phyloP scores from a whole-genome alignment of 2,888 invertebrate species.

The Campaea margaritaria region DNA sequence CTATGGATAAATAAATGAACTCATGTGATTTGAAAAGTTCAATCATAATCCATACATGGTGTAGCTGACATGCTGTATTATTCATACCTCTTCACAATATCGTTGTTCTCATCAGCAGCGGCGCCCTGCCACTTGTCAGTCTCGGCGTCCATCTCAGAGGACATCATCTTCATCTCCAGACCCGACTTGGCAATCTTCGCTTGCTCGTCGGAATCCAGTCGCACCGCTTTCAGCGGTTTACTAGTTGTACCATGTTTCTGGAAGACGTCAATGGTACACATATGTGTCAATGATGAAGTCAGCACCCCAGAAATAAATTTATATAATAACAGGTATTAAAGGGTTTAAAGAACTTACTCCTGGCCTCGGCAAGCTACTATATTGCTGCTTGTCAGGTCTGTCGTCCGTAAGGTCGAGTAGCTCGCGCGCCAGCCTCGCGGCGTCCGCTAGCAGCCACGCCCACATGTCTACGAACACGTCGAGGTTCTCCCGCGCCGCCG shows the following conservation, averaged over 20 bases:
- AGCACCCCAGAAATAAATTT: too few relatives aligned
- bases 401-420: conserved; percentile 91
- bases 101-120: conserved; percentile 90
- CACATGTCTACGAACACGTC: conserved; percentile 98
- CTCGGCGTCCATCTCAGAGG: conserved; percentile 98
- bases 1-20: not conserved
- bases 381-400: conserved; percentile 83
- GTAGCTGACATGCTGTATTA: too few relatives aligned
- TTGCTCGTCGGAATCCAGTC: conserved; percentile 97
- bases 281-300: too few relatives aligned
- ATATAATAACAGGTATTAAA: not conserved
- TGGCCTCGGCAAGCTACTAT: conserved; percentile 97
- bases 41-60: too few relatives aligned
- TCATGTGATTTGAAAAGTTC: not conserved
- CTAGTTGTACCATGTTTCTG: conserved; percentile 99
- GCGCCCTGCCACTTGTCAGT: conserved; percentile 97
- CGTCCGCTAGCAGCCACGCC: conserved; percentile 96
- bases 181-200: conserved; percentile 98
- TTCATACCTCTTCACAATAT: conserved; percentile 88
- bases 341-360: conserved; percentile 87
- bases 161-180: conserved; percentile 97
- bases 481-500: conserved; percentile 98
- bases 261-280: conserved; percentile 35
- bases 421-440: conserved; percentile 95
- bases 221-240: conserved; percentile 95